phyloP scores from a whole-genome alignment of 1,140 invertebrate genomes.

The Caligus rogercresseyi region DNA sequence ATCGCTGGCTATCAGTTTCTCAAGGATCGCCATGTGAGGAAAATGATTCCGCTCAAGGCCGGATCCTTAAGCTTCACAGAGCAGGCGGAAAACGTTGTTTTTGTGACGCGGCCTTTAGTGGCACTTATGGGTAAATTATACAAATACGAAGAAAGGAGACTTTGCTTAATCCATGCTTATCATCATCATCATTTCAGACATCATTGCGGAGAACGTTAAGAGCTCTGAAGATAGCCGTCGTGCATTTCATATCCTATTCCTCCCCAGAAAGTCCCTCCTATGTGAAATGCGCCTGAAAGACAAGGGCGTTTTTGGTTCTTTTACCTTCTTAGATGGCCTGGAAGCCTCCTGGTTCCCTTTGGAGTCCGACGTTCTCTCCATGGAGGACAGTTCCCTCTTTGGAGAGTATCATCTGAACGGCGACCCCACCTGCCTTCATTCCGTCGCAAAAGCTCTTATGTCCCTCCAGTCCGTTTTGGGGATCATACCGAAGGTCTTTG shows the following conservation, averaged over 20 bases:
- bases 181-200: not conserved
- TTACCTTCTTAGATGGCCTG: slow-evolving; percentile 63
- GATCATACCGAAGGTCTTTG: slow-evolving; percentile 66
- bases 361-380: slow-evolving; percentile 77
- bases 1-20: slow-evolving; percentile 63
- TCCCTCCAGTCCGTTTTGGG: slow-evolving; percentile 73
- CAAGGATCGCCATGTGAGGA: slow-evolving; percentile 53
- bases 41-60: slow-evolving; percentile 53
- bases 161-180: not conserved
- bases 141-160: slow-evolving; percentile 43
- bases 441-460: slow-evolving; percentile 68
- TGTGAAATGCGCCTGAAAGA: slow-evolving; percentile 64
- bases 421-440: slow-evolving; percentile 67
- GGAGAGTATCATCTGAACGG: slow-evolving; percentile 68
- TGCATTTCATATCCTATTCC: slow-evolving; percentile 55
- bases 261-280: slow-evolving; percentile 63
- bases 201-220: not conserved
- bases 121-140: slow-evolving; percentile 67
- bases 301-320: slow-evolving; percentile 54
- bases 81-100: slow-evolving; percentile 61
- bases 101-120: slow-evolving; percentile 63
- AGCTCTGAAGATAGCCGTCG: slow-evolving; percentile 23
- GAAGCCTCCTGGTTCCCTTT: slow-evolving; percentile 72
- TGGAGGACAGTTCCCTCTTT: slow-evolving; percentile 61
- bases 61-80: slow-evolving; percentile 43